Conservation (phyloP, 2,888 invertebrate species). For the Oegoconia quadripuncta region DNA sequence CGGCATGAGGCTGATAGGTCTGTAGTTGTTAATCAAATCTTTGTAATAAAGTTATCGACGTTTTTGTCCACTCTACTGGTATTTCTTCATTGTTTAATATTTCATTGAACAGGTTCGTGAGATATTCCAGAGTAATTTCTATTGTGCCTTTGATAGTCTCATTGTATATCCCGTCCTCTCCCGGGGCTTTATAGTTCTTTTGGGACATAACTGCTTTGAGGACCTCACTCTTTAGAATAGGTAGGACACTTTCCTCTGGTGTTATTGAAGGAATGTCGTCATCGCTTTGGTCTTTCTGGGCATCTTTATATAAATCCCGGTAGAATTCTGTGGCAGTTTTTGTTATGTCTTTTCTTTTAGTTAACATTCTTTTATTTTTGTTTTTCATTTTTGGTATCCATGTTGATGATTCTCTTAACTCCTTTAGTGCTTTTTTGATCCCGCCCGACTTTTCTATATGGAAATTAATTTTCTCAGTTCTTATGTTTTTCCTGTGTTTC, state of each 20-base stretch:
- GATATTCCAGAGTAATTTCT: too few species aligned
- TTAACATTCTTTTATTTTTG: background rate
- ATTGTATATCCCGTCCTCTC: slow-evolving; percentile 6
- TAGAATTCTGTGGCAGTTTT: too few species aligned
- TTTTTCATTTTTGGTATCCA: slow-evolving; percentile 2
- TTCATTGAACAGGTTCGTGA: too few species aligned
- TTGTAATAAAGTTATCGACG: slow-evolving; percentile 4
- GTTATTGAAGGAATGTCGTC: too few species aligned
- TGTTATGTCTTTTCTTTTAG: background rate
- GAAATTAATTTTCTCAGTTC: too few species aligned
- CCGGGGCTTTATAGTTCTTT: slow-evolving; percentile 8
- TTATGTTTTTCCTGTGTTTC: too few species aligned
- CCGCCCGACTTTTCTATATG: background rate
- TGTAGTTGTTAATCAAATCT: slow-evolving; percentile 8
- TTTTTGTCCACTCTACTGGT: slow-evolving; percentile 9
- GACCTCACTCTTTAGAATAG: background rate
- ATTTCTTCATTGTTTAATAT: slow-evolving; percentile 3
- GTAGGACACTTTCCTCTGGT: too few species aligned
- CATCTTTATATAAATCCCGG: too few species aligned
- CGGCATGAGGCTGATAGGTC: slow-evolving; percentile 8
- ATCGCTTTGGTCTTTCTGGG: too few species aligned
- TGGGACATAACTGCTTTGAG: slow-evolving; percentile 4
- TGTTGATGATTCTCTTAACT: background rate
- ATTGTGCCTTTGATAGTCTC: too few species aligned
- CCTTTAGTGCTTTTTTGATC: slow-evolving; percentile 1